phyloP scores from a whole-genome alignment of 2,888 invertebrate genomes.

The Perdita meconis region DNA sequence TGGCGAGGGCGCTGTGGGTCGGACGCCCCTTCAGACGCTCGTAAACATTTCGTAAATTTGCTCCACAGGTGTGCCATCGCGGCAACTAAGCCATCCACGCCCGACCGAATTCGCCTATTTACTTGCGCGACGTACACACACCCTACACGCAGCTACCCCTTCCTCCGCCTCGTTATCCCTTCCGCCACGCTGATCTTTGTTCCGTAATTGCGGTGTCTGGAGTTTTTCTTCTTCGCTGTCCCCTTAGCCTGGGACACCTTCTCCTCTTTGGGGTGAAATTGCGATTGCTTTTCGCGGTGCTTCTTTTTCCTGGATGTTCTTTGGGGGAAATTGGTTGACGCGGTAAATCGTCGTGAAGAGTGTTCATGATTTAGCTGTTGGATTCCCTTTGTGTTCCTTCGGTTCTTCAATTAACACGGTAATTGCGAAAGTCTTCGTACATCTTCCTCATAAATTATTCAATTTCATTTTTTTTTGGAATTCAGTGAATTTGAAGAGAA shows the following conservation, averaged over 20 bases:
- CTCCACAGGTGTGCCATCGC: slow-evolving; percentile 84
- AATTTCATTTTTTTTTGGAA: too few relatives aligned
- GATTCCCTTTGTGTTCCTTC: too few relatives aligned
- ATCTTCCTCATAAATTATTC: too few relatives aligned
- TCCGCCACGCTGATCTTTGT: slow-evolving; percentile 48
- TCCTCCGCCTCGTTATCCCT: slow-evolving; percentile 46
- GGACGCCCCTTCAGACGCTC: slow-evolving; percentile 80
- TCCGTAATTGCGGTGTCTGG: slow-evolving; percentile 54
- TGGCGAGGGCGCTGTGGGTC: slow-evolving; percentile 62
- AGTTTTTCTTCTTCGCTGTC: slow-evolving; percentile 38
- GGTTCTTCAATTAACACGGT: too few relatives aligned
- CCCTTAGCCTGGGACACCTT: not conserved
- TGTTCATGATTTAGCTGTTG: too few relatives aligned
- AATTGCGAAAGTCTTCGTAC: too few relatives aligned
- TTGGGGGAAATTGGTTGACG: not conserved
- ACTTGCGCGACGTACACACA: slow-evolving; percentile 71
- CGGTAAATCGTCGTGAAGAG: not conserved
- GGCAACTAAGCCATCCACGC: slow-evolving; percentile 80
- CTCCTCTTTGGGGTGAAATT: slow-evolving; percentile 22
- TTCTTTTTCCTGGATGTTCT: not conserved
- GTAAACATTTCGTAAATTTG: slow-evolving; percentile 84
- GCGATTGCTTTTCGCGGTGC: slow-evolving; percentile 24
- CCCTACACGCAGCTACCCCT: slow-evolving; percentile 52
- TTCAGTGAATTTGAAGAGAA: too few relatives aligned
- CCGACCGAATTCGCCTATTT: slow-evolving; percentile 80